These are phyloP conservation scores for Bos indicus DNA, from an alignment of 2,113 vertebrate species.

Conservation along the genomic window DNA sequence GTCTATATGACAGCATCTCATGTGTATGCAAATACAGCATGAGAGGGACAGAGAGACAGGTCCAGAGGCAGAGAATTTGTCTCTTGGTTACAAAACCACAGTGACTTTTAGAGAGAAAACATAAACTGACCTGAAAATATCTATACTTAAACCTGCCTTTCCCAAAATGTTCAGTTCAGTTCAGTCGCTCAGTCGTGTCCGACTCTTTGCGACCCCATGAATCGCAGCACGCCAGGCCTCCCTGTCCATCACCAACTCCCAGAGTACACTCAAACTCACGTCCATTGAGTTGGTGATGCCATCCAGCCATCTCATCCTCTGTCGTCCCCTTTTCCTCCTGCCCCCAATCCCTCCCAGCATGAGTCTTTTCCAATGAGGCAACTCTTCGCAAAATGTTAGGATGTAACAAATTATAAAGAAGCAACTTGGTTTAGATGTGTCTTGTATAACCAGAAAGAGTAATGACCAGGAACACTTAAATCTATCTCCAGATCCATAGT, in stretches of 20 bases:
- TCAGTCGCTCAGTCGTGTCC: too few relatives aligned
- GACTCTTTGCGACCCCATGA: too few relatives aligned
- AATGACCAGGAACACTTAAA: background rate
- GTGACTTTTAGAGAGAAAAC: background rate
- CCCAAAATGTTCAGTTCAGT: background rate
- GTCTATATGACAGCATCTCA: background rate
- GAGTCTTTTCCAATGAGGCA: too few relatives aligned
- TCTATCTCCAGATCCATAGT: background rate
- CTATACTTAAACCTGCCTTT: background rate
- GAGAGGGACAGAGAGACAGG: background rate
- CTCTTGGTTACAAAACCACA: background rate
- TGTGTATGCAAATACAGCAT: background rate
- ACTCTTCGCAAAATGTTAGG: too few relatives aligned
- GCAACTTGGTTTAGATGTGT: background rate
- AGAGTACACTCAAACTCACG: too few relatives aligned
- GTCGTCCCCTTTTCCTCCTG: too few relatives aligned
- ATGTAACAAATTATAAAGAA: background rate
- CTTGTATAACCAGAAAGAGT: background rate
- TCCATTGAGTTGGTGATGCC: too few relatives aligned
- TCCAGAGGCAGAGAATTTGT: background rate
- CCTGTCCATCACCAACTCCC: too few relatives aligned
- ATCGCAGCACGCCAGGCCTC: too few relatives aligned
- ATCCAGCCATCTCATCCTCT: too few relatives aligned
- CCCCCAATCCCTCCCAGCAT: too few relatives aligned
- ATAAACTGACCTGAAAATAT: background rate